phyloP scores from a whole-genome alignment of 2,797 vertebrate genomes.

The Peromyscus eremicus region DNA sequence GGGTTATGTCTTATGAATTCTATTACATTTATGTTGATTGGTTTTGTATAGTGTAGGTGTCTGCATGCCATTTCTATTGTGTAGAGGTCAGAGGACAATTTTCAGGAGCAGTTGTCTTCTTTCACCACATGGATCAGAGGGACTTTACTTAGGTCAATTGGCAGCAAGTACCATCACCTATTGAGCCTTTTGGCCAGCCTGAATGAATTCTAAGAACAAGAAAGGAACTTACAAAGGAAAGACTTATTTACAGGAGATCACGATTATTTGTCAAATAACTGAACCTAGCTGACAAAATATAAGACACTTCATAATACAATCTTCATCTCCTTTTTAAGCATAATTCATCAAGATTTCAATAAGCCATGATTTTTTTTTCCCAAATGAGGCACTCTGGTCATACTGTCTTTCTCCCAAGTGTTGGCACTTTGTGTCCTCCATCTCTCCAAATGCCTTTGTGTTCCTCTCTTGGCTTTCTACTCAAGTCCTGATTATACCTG shows the following conservation, averaged over 20 bases:
- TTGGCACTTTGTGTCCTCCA: not conserved
- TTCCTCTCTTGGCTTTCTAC: not conserved
- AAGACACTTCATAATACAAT: not conserved
- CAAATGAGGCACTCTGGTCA: not conserved
- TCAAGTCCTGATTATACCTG: not conserved
- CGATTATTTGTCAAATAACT: constrained; percentile 23
- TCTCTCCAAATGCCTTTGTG: not conserved
- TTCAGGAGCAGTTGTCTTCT: not conserved
- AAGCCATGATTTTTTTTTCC: not conserved
- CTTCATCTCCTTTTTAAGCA: not conserved
- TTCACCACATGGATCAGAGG: not conserved
- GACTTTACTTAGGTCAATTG: not conserved
- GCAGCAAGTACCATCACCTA: not conserved
- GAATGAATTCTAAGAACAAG: not conserved
- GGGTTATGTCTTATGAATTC: not conserved
- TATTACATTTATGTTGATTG: not conserved
- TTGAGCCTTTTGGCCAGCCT: not conserved
- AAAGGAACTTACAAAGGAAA: not conserved
- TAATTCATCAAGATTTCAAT: not conserved
- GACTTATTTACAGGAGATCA: not conserved
- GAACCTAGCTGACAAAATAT: not conserved
- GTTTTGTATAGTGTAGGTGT: not conserved
- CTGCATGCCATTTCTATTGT: not conserved
- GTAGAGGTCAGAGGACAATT: not conserved
- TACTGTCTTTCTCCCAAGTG: not conserved